Percentiles rank a stretch among this genome's conserved stretches.
phyloP scores from a whole-genome alignment of 2,888 invertebrate genomes.

The Isotomurus palustris region DNA sequence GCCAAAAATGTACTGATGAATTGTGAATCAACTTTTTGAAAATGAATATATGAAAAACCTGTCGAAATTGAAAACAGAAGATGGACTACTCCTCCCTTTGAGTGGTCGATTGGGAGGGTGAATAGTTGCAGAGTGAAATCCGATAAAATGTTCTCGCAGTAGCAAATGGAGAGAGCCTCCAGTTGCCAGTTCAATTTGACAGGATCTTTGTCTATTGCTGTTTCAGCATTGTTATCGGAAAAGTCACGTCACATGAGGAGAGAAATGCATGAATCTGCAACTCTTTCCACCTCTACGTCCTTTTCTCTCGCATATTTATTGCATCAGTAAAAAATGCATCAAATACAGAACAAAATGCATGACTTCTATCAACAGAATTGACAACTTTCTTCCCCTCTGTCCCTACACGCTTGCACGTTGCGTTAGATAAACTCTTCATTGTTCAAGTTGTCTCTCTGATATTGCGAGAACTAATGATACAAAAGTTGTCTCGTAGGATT shows the following conservation, averaged over 20 bases:
- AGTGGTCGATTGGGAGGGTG: too few relatives aligned
- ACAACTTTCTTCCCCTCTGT: too few relatives aligned
- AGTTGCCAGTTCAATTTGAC: slow-evolving; percentile 41
- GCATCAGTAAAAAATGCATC: slow-evolving; percentile 44
- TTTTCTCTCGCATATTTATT: slow-evolving; percentile 43
- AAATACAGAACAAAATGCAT: slow-evolving; percentile 44
- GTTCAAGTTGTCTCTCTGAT: too few relatives aligned
- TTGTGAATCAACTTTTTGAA: background rate
- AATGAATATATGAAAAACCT: slow-evolving; percentile 4
- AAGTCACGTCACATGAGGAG: slow-evolving; percentile 35
- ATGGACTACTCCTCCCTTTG: too few relatives aligned
- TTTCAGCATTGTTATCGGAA: slow-evolving; percentile 41
- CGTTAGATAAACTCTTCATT: too few relatives aligned
- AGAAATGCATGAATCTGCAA: slow-evolving; percentile 41
- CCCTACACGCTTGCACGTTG: too few relatives aligned
- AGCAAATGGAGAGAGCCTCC: slow-evolving; percentile 19
- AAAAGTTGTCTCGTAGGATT: too few relatives aligned
- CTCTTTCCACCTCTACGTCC: slow-evolving; percentile 23
- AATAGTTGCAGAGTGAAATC: too few relatives aligned
- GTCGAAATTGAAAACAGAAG: slow-evolving; percentile 8
- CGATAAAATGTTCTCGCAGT: background rate
- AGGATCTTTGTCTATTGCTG: slow-evolving; percentile 38
- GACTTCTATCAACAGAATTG: slow-evolving; percentile 35
- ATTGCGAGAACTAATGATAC: too few relatives aligned
- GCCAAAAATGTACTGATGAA: too few relatives aligned